Base-by-base conservation (phyloP, 30 jellyfish, hydroid and myxozoan species). In the Aurelia aurita region DNA sequence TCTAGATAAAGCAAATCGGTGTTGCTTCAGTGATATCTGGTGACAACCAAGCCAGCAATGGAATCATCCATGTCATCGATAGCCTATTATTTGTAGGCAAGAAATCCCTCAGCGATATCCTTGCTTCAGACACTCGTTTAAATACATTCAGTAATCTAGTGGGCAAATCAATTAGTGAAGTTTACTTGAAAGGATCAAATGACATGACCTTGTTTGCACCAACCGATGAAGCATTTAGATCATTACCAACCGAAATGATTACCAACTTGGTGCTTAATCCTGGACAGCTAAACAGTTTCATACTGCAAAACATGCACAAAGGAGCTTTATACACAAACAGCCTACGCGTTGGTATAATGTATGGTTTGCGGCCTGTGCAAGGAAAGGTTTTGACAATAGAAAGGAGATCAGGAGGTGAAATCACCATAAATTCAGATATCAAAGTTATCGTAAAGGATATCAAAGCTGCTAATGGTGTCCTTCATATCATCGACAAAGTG, bases 181-280 rank as follows among this genome's bases (percentile, higher is more conserved):
- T 20, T 12, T 73, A 46, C 64, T 44, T 88, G 22, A 46, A 46
- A 54, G 91, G 77, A 12, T 59, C 27, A 5, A 79, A 68, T 46
- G 85, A 65, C n/a, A 39, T 88, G 54, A 78, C 96, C 20, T 67
- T 88, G 11, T 88, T 88, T 64, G 96, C 91, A 5, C 96, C 96
- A n/a, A 69, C 77, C 14, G 81, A 88, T 65, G 73, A 39, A 15
- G 96, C 96, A 5, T 55, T 88, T 49, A 43, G 69, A 11, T 69
- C 64, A 10, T 31, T 88, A 59, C 81, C 91, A 1, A 55, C 32
- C 8, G 79, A 66, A 20, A 54, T 74, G 71, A 80, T 51, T 27
- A 67, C 67, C 20, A n/a, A 61, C 1, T 53, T 88, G 57, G 85
- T 68, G 49, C 67, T 62, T 28, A 54, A 55, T 35, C 90, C 88